Base-by-base conservation (phyloP, 2,113 vertebrate species). In the Rallus limicola region DNA sequence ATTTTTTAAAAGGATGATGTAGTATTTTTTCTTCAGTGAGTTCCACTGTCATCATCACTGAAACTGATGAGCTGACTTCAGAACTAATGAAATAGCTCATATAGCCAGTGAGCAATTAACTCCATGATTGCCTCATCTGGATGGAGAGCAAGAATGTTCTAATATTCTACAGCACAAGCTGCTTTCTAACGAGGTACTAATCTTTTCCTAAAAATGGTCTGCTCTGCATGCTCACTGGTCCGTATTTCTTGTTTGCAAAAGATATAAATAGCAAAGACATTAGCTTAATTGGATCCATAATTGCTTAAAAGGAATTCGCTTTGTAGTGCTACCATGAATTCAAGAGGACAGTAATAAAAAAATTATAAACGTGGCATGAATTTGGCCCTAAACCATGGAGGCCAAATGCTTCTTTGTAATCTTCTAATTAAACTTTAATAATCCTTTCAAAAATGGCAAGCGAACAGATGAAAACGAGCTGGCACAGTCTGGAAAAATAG, bases 71-170 rank as follows among this genome's bases (percentile, higher is more conserved):
- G 19, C 36, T 71, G 70, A 86, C 67, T 93, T 91, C 42, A 88
- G 81, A 93, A 38, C 65, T 95, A 89, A 89, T 65, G 69, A 89
- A 91, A 86, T 28, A 75, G 44, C 33, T 86, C 40, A 85, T 76
- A 65, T 36, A 69, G 15, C 28, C 68, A 88, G 44, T 29, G 16
- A 94, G 36, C 50, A 93, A 88, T 82, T 95, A 89, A 95, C 59
- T 88, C 67, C 29, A 9, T 74, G 78, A 90, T 69, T 88, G 56
- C n/a, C 48, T 90, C 74, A 71, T 92, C 78, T 77, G 79, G 42
- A 68, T 82, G 50, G 56, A 82, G n/a, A 83, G 50, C 29, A 94
- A 62, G 23, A 85, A 80, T 63, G 4, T 90, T 85, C 46, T 74
- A 85, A 90, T 80, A 64, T 12, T 74, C 19, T 44, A 9, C 9